Evolutionary conservation across 2,888 invertebrate species (phyloP), one percentile per base, ranked within the genome.

Genomic region (Fabriciana adippe): DNA sequence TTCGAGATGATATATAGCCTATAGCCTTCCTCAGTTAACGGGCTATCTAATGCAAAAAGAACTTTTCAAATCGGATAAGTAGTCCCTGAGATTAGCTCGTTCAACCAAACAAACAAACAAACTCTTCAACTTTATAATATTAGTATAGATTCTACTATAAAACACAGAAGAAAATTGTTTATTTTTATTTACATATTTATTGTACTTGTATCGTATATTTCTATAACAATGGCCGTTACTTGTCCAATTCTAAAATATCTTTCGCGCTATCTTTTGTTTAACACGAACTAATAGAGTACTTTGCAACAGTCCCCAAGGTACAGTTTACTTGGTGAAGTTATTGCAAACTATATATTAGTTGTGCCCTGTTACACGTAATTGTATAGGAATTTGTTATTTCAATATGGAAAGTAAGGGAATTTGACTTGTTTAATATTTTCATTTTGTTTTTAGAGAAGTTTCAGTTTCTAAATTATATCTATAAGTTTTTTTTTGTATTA

Each of bases 191-290:
- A n/a, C n/a, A 13, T 8, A 6, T 13, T 53, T 41, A 41, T 41
- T 26, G 21, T 26, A 18, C 18, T 53, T 8, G 6, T 45, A 21
- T 21, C 57, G 16, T 57, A 47, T 26, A 57, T 57, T 59, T 48
- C 21, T 8, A n/a, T 26, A 26, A 59, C n/a, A 57, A 59, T 26
- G n/a, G n/a, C 59, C n/a, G 48, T 48, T 59, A 48, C 26, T 48
- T 21, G 47, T 59, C 48, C 59, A 59, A 14, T 26, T 59, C 14
- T 48, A 26, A 59, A 48, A 59, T 48, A 59, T 59, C n/a, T 57
- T 57, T 59, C 26, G 11, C 48, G 26, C 48, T 59, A 26, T 48
- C 59, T 59, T 59, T 59, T 59, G 59, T 59, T 59, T 48, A 26
- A 59, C 59, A 26, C n/a, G 11, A 48, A 59, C 59, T 59, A n/a